Evolutionary conservation across 2,797 vertebrate species (phyloP).

Genomic region (Phoxinus dragarum): DNA sequence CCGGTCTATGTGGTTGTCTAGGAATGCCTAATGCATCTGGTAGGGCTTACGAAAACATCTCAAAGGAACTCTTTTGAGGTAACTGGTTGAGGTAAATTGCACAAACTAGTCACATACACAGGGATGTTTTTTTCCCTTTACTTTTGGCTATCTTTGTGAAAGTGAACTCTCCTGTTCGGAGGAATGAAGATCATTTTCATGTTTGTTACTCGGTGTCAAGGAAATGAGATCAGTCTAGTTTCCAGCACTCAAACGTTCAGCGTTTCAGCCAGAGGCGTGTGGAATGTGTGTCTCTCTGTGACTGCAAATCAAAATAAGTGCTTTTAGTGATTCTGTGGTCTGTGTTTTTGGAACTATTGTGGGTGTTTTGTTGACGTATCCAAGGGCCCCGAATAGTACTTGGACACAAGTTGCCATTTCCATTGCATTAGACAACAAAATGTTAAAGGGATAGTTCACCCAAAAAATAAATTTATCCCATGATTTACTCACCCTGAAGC

Average conservation of each 20-base stretch:
- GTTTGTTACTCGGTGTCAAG: background rate
- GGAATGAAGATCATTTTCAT: conserved; percentile 5
- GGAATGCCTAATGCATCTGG: conserved; percentile 31
- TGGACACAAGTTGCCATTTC: background rate
- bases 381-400: background rate
- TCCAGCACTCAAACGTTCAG: background rate
- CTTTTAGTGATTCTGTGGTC: conserved; percentile 20
- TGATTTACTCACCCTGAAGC: too few species aligned
- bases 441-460: background rate
- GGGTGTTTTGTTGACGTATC: conserved; percentile 1
- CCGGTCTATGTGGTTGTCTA: conserved; percentile 44
- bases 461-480: too few species aligned
- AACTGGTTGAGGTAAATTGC: conserved; percentile 3
- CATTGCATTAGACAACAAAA: background rate
- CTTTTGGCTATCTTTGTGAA: background rate
- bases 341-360: background rate
- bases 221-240: conserved; percentile 8
- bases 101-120: background rate
- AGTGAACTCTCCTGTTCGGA: background rate
- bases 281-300: conserved; percentile 11
- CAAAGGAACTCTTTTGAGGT: background rate
- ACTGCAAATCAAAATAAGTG: conserved; percentile 32
- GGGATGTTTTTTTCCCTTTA: background rate
- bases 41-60: background rate
- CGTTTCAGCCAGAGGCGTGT: conserved; percentile 1